Base-by-base conservation (phyloP, 2,113 vertebrate species). In the Muntiacus muntjak region DNA sequence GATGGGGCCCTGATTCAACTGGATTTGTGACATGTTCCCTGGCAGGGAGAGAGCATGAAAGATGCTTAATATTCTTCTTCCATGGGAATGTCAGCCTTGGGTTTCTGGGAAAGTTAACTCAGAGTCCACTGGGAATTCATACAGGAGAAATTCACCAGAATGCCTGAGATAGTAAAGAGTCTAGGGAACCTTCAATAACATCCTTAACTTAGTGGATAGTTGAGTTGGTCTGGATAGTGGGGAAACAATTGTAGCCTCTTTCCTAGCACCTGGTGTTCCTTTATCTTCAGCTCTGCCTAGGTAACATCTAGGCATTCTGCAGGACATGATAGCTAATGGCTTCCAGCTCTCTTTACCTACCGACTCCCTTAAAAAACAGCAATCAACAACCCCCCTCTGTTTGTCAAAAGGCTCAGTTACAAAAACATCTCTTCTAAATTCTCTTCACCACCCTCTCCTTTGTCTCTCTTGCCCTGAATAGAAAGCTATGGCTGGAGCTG, bases 211-310 rank as follows among this genome's bases (percentile, higher is more conserved):
- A 60, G 50, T 13, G 43, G 21, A 14, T 17, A 21, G 19, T 10
- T 40, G 23, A n/a, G 13, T 12, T 50, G 26, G 76, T 6, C 79
- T 64, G 47, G 50, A 81, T 50, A 45, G 64, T 52, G 40, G 14
- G 19, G 36, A 40, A 71, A n/a, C 52, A 25, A 16, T 1, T 30
- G 36, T 10, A 15, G 25, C 7, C 45, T 60, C 82, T 3, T 7
- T 8, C 25, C n/a, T 19, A n/a, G 71, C 1, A 6, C 15, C 11
- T 3, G 0, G 10, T 1, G 3, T 36, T 52, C 26, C 62, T 19
- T 33, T 1, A 57, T 26, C 36, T 62, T 33, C 50, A 36, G 23
- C 58, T 55, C 28, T 28, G 30, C n/a, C n/a, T 4, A 1, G 67
- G 3, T 9, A 13, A 30, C 10, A 33, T 6, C 52, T 14, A 45